Conservation (phyloP, 2,888 invertebrate species). For the Ctenicera cuprea region DNA sequence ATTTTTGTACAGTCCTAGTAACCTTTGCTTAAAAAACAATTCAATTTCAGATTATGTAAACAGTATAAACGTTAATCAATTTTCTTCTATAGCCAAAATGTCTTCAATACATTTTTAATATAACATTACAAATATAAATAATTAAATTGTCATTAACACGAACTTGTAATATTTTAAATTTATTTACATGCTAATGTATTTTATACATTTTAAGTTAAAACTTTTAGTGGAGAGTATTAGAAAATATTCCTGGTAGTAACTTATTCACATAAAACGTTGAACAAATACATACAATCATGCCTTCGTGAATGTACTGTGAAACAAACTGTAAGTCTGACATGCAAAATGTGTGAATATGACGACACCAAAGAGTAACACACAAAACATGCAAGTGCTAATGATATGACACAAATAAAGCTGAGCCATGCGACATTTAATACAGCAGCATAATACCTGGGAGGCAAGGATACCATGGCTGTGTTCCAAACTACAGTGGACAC, state of each 20-base stretch:
- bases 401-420: slow-evolving; percentile 36
- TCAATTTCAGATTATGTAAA: too few species aligned
- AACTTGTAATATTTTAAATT: too few species aligned
- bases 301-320: background rate
- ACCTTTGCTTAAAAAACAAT: too few species aligned
- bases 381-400: slow-evolving; percentile 34
- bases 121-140: too few species aligned
- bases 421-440: slow-evolving; percentile 49
- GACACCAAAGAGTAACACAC: background rate
- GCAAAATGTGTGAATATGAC: background rate
- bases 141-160: too few species aligned
- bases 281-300: background rate
- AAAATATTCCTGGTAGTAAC: too few species aligned
- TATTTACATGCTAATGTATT: too few species aligned
- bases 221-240: too few species aligned
- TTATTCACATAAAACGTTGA: background rate
- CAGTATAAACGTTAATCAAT: too few species aligned
- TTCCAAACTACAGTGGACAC: slow-evolving; percentile 76
- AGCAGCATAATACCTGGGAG: slow-evolving; percentile 75
- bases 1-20: too few species aligned
- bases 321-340: background rate
- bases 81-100: too few species aligned
- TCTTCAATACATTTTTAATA: too few species aligned
- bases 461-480: slow-evolving; percentile 80
- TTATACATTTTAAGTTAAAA: background rate